These are phyloP conservation scores for Drosophila monieri DNA, from an alignment of 2,888 invertebrate species.

Conservation along the genomic window DNA sequence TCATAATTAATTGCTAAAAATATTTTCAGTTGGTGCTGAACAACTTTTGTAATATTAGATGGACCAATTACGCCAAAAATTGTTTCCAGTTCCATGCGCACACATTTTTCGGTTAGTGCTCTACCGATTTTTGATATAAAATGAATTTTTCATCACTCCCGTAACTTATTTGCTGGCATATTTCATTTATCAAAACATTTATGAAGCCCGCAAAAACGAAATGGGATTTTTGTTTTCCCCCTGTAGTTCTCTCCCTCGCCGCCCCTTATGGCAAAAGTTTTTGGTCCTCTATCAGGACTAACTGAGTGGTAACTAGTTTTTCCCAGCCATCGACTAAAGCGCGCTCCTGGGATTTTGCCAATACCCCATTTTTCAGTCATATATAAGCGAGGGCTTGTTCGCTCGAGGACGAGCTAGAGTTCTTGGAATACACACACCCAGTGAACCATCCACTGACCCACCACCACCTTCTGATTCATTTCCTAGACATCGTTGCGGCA, in stretches of 20 bases:
- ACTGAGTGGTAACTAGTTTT: slow-evolving; percentile 63
- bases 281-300: slow-evolving; percentile 22
- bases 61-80: slow-evolving; percentile 5
- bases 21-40: not conserved
- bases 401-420: slow-evolving; percentile 9
- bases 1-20: slow-evolving; percentile 2
- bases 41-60: slow-evolving; percentile 1
- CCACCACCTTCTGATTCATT: slow-evolving; percentile 21
- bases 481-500: slow-evolving; percentile 60
- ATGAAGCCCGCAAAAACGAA: slow-evolving; percentile 14
- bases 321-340: slow-evolving; percentile 68
- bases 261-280: slow-evolving; percentile 1
- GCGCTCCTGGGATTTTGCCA: slow-evolving; percentile 73
- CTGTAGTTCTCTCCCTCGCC: not conserved
- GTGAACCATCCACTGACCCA: slow-evolving; percentile 1
- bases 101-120: not conserved
- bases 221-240: slow-evolving; percentile 3
- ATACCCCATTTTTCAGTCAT: slow-evolving; percentile 73
- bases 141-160: slow-evolving; percentile 1
- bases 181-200: slow-evolving; percentile 36
- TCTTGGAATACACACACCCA: slow-evolving; percentile 7
- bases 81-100: not conserved
- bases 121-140: slow-evolving; percentile 4
- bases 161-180: slow-evolving; percentile 16
- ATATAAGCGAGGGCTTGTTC: slow-evolving; percentile 48